phyloP scores from a whole-genome alignment of 2,797 vertebrate species.

The Esox masquinongy region DNA sequence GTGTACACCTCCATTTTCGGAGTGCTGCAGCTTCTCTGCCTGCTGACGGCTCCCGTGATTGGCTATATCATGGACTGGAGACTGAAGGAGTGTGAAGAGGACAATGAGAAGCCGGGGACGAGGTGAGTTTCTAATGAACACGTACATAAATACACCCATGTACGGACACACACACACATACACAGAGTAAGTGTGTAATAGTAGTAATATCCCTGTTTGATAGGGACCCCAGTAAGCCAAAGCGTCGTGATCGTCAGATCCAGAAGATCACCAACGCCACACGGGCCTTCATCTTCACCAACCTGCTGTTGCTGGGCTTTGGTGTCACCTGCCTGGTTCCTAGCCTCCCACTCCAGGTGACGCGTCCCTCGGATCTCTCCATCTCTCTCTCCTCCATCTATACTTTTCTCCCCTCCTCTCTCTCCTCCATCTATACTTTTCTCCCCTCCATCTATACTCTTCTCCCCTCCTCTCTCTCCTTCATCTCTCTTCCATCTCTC shows the following conservation, averaged over 20 bases:
- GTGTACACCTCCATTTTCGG: conserved; percentile 97
- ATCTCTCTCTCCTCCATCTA: not conserved
- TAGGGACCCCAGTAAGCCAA: conserved; percentile 85
- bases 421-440: not conserved
- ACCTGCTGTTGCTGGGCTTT: conserved; percentile 90
- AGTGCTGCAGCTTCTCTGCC: conserved; percentile 91
- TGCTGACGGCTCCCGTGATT: conserved; percentile 93
- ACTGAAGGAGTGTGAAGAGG: conserved; percentile 90
- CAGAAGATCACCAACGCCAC: conserved; percentile 94
- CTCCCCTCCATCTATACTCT: no score
- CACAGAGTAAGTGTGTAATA: not conserved
- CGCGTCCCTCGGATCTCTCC: not conserved
- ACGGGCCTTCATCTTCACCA: conserved; percentile 93
- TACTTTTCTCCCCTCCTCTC: no score
- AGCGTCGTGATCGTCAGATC: conserved; percentile 83
- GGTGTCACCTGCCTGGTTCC: conserved; percentile 89
- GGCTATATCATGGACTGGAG: conserved; percentile 98
- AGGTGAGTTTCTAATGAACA: conserved; percentile 69
- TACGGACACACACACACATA: conserved; percentile 6
- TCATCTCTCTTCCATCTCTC: no score
- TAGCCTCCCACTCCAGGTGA: conserved; percentile 88
- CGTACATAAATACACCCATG: not conserved
- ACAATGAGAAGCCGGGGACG: conserved; percentile 75
- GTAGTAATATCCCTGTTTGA: not conserved
- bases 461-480: no score